Base-by-base conservation (phyloP, 2,888 invertebrate genomes). In the Dryomyza anilis region DNA sequence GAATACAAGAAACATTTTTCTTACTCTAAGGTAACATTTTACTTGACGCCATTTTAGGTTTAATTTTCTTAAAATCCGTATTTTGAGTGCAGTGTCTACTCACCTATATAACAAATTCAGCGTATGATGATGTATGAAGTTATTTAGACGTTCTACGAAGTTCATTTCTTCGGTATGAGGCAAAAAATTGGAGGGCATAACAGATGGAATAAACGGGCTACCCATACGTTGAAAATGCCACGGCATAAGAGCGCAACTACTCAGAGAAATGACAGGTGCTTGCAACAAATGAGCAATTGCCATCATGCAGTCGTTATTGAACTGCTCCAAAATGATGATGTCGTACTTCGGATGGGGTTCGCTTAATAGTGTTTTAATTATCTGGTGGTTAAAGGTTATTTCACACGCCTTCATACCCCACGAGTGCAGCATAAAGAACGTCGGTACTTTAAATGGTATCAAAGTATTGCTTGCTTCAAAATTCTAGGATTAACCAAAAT, bases 231-330 rank as follows among this genome's bases (percentile, higher is more conserved):
- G 76, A 62, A 85, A 85, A 53, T 86, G 83, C 86, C 86, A 89
- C 0, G 89, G 86, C 86, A 88, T 86, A 14, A 88, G 71, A 33
- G 86, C 81, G 70, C 86, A 86, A 0, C 88, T 86, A 8, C 86
- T 86, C 3, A 89, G 72, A 0, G 85, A 85, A 0, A 90, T 84
- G 1, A 87, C 85, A 0, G 90, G 89, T 0, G 86, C 88, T 21
- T 85, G 77, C 23, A 89, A 84, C 71, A 87, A 87, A 73, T 89
- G 85, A 0, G 87, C 87, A 23, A 92, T 74, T 0, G 87, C 88
- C 29, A 89, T 77, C 74, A 87, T 87, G 75, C 92, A 91, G 73
- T 92, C 89, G 63, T 87, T 87, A 72, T 89, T 88, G 75, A 92
- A 92, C 57, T 86, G 86, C 78, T 92, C 91, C 21, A 87, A 82